A percentile compares a stretch with the other conserved stretches of the same genome.
phyloP scores from a whole-genome alignment of 1,140 invertebrate genomes.

The Atta colombica region DNA sequence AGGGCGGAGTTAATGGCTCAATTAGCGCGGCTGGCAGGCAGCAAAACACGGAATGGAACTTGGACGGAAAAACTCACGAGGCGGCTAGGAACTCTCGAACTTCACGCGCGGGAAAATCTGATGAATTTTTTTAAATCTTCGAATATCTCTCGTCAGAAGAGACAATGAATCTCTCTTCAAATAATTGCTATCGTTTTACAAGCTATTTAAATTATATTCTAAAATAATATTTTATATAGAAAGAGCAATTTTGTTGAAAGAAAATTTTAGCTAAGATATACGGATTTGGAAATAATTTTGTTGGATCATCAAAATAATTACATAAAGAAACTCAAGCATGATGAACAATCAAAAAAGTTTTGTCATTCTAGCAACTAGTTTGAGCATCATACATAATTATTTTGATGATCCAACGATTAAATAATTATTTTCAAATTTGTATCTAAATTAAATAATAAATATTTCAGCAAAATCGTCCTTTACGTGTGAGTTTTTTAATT shows the following conservation, averaged over 20 bases:
- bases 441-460: too few species aligned
- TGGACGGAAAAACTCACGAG: constrained; percentile 60
- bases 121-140: background rate
- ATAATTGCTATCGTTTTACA: background rate
- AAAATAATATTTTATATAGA: background rate
- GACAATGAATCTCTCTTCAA: background rate
- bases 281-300: too few species aligned
- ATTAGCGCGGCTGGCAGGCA: constrained; percentile 66
- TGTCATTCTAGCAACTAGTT: too few species aligned
- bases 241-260: too few species aligned
- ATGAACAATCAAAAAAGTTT: too few species aligned
- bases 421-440: too few species aligned
- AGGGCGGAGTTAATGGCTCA: constrained; percentile 74
- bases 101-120: constrained; percentile 31
- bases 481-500: background rate
- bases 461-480: too few species aligned
- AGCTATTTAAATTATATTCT: background rate
- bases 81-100: constrained; percentile 44
- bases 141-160: background rate
- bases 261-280: too few species aligned
- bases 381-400: too few species aligned
- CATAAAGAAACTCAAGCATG: too few species aligned
- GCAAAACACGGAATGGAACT: constrained; percentile 59
- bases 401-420: too few species aligned
- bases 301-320: too few species aligned